Base-by-base conservation (phyloP, 2,888 invertebrate genomes). In the Microctonus aethiopoides region DNA sequence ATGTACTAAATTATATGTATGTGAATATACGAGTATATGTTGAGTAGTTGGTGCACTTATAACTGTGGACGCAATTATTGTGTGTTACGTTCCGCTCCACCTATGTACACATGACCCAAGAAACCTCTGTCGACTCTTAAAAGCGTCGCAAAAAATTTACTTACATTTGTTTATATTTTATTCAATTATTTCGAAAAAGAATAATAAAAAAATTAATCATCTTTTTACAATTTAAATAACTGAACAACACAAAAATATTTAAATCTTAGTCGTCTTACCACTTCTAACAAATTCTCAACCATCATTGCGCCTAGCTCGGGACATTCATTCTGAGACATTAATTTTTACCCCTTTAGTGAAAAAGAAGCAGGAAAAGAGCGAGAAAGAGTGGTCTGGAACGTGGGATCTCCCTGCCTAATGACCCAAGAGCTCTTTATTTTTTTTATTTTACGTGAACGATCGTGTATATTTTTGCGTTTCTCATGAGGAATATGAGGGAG, bases 311-410 rank as follows among this genome's bases (percentile, higher is more conserved):
- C 68, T 29, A 46, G 11, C 26, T 75, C 78, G 76, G 78, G 81
- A 81, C 83, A 83, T 85, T 85, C 85, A 83, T 86, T 86, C 86
- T 85, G 83, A 86, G 83, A 86, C 86, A 86, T 86, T 86, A 86
- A 85, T 86, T 86, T 85, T 85, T 86, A 83, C 83, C 83, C 84
- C 83, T 83, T 80, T 80, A 71, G 74, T 75, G 59, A 52, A 56
- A 22, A 34, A 68, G 60, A 39, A 67, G 66, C 60, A 68, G 36
- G 52, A 46, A 22, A 34, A 64, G 34, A 63, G 57, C 9, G 52
- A 52, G 68, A 68, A 68, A 70, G 73, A 56, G 68, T 74, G 68
- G 72, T 69, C 73, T 71, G 67, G 57, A 54, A 36, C 29, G 32
- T 68, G 70, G 34, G 67, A 75, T 76, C 73, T 72, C 73, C 73